These are phyloP conservation scores for Halichoerus grypus DNA, from an alignment of 2,113 vertebrate species.

Conservation along the genomic window DNA sequence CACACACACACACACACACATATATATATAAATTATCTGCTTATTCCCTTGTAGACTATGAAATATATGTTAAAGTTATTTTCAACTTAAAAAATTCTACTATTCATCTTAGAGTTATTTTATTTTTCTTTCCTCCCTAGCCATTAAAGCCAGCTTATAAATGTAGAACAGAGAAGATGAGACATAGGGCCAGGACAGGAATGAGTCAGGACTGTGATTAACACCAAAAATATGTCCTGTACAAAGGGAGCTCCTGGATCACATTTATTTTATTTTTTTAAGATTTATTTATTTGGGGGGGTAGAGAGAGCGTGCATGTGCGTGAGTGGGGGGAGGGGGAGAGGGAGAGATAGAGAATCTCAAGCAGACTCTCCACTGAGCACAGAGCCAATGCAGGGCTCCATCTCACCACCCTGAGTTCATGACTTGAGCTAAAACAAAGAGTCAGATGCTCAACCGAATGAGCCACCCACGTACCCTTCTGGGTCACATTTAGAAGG, in stretches of 20 bases:
- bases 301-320: neutral
- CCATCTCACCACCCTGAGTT: neutral
- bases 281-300: neutral
- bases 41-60: neutral
- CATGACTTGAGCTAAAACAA: neutral
- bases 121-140: slow-evolving; percentile 1
- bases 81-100: slow-evolving; percentile 4
- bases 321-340: neutral
- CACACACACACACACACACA: no score
- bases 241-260: neutral
- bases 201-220: slow-evolving; percentile 25
- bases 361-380: neutral
- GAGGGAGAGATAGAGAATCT: neutral
- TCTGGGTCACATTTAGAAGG: neutral
- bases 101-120: neutral
- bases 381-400: neutral
- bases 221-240: neutral
- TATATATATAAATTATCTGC: neutral
- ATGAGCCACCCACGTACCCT: neutral
- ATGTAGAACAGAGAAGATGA: slow-evolving; percentile 40
- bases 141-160: neutral
- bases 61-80: slow-evolving; percentile 38
- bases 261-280: neutral
- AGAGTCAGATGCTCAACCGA: neutral
- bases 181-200: neutral